Conservation (phyloP, 2,113 vertebrate genomes). For the Pachyramphus minor region DNA sequence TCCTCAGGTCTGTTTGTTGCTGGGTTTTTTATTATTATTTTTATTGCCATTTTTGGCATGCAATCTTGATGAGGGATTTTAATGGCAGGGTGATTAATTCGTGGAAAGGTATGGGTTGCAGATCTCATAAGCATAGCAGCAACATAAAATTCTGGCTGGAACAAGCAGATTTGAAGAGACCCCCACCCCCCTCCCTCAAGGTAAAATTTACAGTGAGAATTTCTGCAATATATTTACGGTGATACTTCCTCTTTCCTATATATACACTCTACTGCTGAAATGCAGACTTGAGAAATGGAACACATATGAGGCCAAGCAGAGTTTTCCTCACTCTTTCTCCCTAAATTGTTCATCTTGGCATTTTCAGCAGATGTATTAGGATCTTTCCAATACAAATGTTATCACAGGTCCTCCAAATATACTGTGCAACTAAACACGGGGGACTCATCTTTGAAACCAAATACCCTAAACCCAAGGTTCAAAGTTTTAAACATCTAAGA, state of each 20-base stretch:
- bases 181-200: accelerated
- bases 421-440: not conserved
- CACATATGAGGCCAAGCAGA: not conserved
- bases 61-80: slow-evolving; percentile 20
- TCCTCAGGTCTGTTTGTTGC: not conserved
- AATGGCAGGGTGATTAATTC: not conserved
- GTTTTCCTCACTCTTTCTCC: not conserved
- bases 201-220: not conserved
- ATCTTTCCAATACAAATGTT: not conserved
- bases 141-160: not conserved
- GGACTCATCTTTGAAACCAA: not conserved
- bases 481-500: not conserved
- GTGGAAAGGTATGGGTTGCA: not conserved
- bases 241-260: not conserved
- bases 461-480: not conserved
- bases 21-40: not conserved
- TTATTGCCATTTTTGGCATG: not conserved
- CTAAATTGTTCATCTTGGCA: not conserved
- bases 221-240: not conserved
- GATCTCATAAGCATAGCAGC: not conserved
- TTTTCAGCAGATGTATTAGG: not conserved
- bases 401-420: not conserved
- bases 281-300: not conserved
- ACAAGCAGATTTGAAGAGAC: not conserved
- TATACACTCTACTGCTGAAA: not conserved